Conservation (phyloP, 2,888 invertebrate species). For the Campoplex nolae region DNA sequence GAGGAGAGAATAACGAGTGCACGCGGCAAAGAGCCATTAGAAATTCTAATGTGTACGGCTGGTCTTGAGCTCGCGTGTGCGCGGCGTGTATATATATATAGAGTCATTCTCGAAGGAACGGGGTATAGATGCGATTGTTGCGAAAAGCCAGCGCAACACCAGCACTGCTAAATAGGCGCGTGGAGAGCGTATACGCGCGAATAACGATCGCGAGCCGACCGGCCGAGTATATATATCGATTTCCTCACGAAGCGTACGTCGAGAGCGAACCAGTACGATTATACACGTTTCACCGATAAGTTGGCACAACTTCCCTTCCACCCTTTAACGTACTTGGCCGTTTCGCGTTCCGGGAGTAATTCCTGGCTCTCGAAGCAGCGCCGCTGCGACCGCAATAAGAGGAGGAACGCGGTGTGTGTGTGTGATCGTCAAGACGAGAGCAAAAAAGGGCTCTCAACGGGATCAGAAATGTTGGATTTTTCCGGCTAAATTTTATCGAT, state of each 20-base stretch:
- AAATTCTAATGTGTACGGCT: constrained; percentile 60
- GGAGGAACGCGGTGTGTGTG: neutral
- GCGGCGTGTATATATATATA: neutral
- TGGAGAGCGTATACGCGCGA: constrained; percentile 21
- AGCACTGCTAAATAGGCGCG: constrained; percentile 45
- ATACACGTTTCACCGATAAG: constrained; percentile 53
- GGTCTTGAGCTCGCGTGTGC: constrained; percentile 32
- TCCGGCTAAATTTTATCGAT: neutral
- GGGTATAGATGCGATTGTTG: constrained; percentile 44
- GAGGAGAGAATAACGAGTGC: constrained; percentile 54
- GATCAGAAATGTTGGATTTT: constrained; percentile 18
- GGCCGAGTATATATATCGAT: constrained; percentile 38
- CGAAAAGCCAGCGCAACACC: constrained; percentile 47
- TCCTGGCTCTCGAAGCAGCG: neutral
- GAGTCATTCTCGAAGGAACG: constrained; percentile 3
- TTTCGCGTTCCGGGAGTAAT: constrained; percentile 20
- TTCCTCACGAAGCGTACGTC: constrained; percentile 32
- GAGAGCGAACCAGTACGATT: constrained; percentile 28
- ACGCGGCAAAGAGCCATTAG: constrained; percentile 58
- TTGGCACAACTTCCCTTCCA: constrained; percentile 15
- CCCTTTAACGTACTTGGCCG: neutral
- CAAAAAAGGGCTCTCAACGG: neutral
- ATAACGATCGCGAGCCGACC: constrained; percentile 50
- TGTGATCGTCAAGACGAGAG: neutral
- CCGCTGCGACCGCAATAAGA: constrained; percentile 1